These are phyloP conservation scores for Cuniculus paca DNA, from an alignment of 2,797 vertebrate species.

Conservation along the genomic window DNA sequence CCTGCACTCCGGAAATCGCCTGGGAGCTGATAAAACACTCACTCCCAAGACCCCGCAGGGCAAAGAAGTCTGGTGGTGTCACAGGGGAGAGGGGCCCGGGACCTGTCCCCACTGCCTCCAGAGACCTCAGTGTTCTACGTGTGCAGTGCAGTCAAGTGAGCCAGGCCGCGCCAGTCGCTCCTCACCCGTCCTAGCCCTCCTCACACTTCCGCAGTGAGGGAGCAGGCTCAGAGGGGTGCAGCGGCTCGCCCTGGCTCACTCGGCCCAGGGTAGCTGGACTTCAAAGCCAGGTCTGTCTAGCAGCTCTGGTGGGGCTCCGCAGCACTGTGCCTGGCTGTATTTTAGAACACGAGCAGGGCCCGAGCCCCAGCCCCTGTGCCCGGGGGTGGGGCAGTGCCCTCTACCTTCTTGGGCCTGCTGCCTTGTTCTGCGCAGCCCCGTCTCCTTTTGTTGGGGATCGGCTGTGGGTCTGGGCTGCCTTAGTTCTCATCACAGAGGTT, in stretches of 20 bases:
- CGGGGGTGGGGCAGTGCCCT: rapidly evolving
- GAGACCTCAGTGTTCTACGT: background rate
- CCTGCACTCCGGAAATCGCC: background rate
- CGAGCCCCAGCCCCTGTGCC: background rate
- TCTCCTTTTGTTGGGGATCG: rapidly evolving
- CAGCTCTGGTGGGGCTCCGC: background rate
- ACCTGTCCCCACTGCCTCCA: no score
- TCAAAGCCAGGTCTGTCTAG: background rate
- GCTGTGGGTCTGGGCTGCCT: background rate
- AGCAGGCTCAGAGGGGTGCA: background rate
- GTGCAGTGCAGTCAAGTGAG: rapidly evolving
- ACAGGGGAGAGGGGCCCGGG: background rate
- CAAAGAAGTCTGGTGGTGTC: background rate
- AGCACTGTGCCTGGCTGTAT: background rate
- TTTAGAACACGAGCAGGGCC: background rate
- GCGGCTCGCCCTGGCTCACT: background rate
- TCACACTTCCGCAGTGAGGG: background rate
- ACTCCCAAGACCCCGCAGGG: background rate
- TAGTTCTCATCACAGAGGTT: background rate
- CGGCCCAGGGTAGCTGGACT: background rate
- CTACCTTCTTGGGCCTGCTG: background rate
- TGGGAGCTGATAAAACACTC: background rate
- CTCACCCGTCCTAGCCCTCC: background rate
- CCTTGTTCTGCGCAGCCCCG: rapidly evolving
- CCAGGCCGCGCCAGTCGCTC: background rate